Evolutionary conservation across 1,140 invertebrate genomes (phyloP).

Genomic region (Dreissena rostriformis): DNA sequence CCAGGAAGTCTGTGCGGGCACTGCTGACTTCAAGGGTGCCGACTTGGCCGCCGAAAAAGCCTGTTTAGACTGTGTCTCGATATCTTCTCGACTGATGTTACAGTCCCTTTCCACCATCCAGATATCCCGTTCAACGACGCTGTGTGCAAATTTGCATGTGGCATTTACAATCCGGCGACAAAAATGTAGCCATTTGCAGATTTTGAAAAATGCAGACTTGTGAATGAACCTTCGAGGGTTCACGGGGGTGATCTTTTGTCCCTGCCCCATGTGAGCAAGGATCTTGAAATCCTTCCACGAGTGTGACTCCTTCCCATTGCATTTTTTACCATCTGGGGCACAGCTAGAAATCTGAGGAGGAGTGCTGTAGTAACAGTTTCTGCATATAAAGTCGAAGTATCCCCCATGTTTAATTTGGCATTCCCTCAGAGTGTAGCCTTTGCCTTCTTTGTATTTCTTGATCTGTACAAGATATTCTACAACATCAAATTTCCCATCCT

Average conservation of each 20-base stretch:
- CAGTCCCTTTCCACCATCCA: slow-evolving; percentile 77
- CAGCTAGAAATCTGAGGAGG: slow-evolving; percentile 61
- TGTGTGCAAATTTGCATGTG: slow-evolving; percentile 75
- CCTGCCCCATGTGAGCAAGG: slow-evolving; percentile 66
- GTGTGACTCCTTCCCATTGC: slow-evolving; percentile 64
- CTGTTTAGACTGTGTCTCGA: slow-evolving; percentile 65
- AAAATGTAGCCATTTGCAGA: slow-evolving; percentile 71
- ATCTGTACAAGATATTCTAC: slow-evolving; percentile 74
- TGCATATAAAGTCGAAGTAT: slow-evolving; percentile 73
- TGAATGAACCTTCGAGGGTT: slow-evolving; percentile 70
- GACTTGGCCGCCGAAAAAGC: neutral
- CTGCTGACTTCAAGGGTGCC: neutral
- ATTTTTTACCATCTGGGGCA: slow-evolving; percentile 48
- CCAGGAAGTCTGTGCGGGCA: neutral
- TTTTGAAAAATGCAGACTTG: slow-evolving; percentile 75
- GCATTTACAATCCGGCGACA: slow-evolving; percentile 62
- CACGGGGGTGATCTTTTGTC: slow-evolving; percentile 67
- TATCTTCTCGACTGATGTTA: slow-evolving; percentile 65
- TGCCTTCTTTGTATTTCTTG: slow-evolving; percentile 40
- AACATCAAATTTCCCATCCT: slow-evolving; percentile 73
- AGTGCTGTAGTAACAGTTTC: slow-evolving; percentile 67
- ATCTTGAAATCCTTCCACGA: slow-evolving; percentile 69
- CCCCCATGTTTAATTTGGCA: slow-evolving; percentile 70
- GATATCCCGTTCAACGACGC: slow-evolving; percentile 75
- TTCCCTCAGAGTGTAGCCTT: slow-evolving; percentile 63